Percentiles rank a stretch among this genome's conserved stretches.
phyloP scores from a whole-genome alignment of 2,797 vertebrate species.

The Pristis pectinata region DNA sequence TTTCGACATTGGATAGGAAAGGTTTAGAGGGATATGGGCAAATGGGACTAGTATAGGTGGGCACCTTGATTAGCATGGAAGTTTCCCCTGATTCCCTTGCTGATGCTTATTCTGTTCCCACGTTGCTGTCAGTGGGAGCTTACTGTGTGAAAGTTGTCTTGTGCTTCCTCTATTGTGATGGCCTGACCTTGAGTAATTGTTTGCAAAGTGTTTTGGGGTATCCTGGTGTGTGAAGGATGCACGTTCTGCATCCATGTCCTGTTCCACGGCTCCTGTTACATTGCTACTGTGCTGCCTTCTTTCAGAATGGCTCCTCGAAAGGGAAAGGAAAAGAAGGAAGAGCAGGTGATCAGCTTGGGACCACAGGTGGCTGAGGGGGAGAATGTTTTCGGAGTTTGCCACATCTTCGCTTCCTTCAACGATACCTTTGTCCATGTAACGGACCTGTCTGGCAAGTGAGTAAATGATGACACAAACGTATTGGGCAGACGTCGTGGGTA shows the following conservation, averaged over 20 bases:
- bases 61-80: too few species aligned
- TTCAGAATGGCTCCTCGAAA: slow-evolving; percentile 86
- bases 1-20: too few species aligned
- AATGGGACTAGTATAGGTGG: too few species aligned
- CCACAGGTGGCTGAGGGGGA: slow-evolving; percentile 95
- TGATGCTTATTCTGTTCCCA: too few species aligned
- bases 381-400: slow-evolving; percentile 91
- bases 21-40: too few species aligned
- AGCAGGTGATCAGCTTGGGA: slow-evolving; percentile 93
- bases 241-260: too few species aligned
- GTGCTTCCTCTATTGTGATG: background rate
- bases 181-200: too few species aligned
- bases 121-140: too few species aligned
- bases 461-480: slow-evolving; percentile 40
- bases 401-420: slow-evolving; percentile 97
- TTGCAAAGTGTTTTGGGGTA: background rate
- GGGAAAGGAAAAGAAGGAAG: slow-evolving; percentile 98
- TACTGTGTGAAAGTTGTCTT: background rate
- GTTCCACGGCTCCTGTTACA: background rate
- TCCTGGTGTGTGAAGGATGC: background rate
- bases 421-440: slow-evolving; percentile 96
- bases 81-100: too few species aligned
- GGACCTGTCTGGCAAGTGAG: slow-evolving; percentile 94
- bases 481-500: too few species aligned
- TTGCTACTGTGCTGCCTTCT: background rate